Evolutionary conservation across 1,140 invertebrate species (phyloP).

Genomic region (Aricia agestis): DNA sequence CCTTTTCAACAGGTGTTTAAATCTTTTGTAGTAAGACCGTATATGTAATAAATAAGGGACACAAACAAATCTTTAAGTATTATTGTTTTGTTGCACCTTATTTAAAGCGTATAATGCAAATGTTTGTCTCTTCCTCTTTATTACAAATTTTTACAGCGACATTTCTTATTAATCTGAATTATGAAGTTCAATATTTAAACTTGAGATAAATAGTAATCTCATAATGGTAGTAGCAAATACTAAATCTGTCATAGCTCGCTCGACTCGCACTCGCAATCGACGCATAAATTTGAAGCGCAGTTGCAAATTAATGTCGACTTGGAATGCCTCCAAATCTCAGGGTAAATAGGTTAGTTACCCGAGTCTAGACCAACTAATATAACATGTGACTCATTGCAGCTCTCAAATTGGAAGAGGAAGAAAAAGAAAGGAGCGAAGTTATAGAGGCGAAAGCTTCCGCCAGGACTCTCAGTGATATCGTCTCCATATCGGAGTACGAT

Average conservation of each 20-base stretch:
- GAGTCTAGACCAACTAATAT: slow-evolving; percentile 42
- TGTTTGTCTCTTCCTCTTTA: too few relatives aligned
- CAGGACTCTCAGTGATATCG: slow-evolving; percentile 81
- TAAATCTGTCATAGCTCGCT: neutral
- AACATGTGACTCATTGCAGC: slow-evolving; percentile 55
- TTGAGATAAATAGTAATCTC: too few relatives aligned
- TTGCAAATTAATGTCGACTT: slow-evolving; percentile 28
- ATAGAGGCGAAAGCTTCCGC: slow-evolving; percentile 77
- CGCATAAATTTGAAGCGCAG: neutral
- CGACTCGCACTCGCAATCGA: neutral
- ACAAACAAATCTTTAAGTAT: too few relatives aligned
- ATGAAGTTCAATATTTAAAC: too few relatives aligned
- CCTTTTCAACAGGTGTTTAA: too few relatives aligned
- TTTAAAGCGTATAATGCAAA: too few relatives aligned
- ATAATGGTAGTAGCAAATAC: neutral
- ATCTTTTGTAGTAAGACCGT: too few relatives aligned
- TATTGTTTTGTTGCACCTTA: too few relatives aligned
- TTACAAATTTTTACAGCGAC: too few relatives aligned
- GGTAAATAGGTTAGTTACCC: slow-evolving; percentile 36
- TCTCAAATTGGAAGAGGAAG: slow-evolving; percentile 76
- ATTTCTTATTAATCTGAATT: too few relatives aligned
- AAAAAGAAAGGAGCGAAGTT: slow-evolving; percentile 62
- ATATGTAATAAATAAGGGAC: too few relatives aligned
- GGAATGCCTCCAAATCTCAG: slow-evolving; percentile 49
- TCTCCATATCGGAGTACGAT: slow-evolving; percentile 83